phyloP scores from a whole-genome alignment of 2,113 vertebrate genomes.

The Hiodon alosoides region DNA sequence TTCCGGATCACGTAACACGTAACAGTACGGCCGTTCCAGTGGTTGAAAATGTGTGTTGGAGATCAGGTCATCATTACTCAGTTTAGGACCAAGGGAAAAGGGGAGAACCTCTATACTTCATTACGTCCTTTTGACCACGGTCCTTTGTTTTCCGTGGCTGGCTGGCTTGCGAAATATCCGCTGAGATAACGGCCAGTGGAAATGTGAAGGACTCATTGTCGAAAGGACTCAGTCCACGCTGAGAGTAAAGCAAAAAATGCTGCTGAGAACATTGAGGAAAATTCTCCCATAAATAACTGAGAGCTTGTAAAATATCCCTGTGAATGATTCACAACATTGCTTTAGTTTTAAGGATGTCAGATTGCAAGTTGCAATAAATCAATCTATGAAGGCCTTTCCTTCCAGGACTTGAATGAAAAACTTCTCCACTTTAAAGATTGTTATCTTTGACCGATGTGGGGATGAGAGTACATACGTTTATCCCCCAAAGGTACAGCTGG shows the following conservation, averaged over 20 bases:
- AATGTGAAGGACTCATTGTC: neutral
- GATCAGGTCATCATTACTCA: too few relatives aligned
- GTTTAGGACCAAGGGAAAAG: too few relatives aligned
- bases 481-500: neutral
- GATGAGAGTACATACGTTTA: neutral
- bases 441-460: neutral
- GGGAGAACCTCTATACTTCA: too few relatives aligned
- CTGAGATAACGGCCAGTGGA: too few relatives aligned
- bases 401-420: too few relatives aligned
- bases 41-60: neutral
- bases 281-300: too few relatives aligned
- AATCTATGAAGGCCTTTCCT: too few relatives aligned
- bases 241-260: neutral
- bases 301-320: too few relatives aligned
- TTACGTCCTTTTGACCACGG: too few relatives aligned
- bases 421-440: neutral
- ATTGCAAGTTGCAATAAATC: neutral
- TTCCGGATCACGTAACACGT: too few relatives aligned
- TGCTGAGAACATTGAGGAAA: neutral
- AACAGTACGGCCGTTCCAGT: neutral
- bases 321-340: neutral
- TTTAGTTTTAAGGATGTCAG: neutral
- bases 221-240: neutral
- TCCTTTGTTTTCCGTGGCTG: too few relatives aligned
- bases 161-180: too few relatives aligned